Conservation (phyloP, 1,140 invertebrate species). For the Periplaneta americana region DNA sequence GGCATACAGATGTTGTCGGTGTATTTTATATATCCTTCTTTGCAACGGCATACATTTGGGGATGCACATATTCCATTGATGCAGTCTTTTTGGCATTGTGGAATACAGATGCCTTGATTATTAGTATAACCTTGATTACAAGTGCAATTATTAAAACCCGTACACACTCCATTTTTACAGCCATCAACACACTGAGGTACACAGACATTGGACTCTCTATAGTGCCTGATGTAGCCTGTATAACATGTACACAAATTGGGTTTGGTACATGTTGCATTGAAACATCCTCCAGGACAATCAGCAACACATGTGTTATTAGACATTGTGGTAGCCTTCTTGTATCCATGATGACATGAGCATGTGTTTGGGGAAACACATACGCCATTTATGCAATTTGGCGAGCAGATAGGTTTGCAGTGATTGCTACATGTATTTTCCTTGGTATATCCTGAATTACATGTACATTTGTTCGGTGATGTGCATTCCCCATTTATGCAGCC, state of each 20-base stretch:
- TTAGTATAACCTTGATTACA: too few species aligned
- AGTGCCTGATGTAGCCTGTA: too few species aligned
- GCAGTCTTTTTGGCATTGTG: slow-evolving; percentile 32
- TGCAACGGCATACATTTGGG: slow-evolving; percentile 38
- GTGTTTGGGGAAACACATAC: slow-evolving; percentile 38
- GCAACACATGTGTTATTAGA: too few species aligned
- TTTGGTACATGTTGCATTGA: too few species aligned
- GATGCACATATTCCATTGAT: slow-evolving; percentile 41
- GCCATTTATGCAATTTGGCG: slow-evolving; percentile 35
- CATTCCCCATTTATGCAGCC: slow-evolving; percentile 29
- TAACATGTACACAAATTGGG: too few species aligned
- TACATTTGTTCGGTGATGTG: slow-evolving; percentile 39
- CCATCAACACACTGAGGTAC: too few species aligned
- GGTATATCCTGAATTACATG: slow-evolving; percentile 25
- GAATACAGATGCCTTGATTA: slow-evolving; percentile 25
- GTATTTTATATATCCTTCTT: slow-evolving; percentile 34
- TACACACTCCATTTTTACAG: too few species aligned
- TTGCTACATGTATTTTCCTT: slow-evolving; percentile 18
- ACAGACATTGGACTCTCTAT: too few species aligned
- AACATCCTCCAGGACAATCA: too few species aligned
- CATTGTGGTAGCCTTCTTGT: too few species aligned
- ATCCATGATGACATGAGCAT: slow-evolving; percentile 41
- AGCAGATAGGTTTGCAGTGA: slow-evolving; percentile 28
- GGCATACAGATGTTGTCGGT: slow-evolving; percentile 4
- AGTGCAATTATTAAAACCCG: too few species aligned